phyloP scores from a whole-genome alignment of 2,888 invertebrate species.

The Empis stercorea region DNA sequence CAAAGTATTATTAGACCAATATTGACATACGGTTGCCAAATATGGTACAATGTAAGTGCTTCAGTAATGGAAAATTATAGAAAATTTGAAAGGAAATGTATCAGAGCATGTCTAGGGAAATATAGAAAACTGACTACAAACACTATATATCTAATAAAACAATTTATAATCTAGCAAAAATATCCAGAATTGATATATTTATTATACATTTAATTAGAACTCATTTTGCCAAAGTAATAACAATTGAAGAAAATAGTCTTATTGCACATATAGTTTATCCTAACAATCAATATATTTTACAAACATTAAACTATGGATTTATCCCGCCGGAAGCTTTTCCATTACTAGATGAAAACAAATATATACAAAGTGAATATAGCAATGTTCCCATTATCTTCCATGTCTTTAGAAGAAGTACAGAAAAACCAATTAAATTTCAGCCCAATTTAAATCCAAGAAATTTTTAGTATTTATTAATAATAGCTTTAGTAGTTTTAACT shows the following conservation, averaged over 20 bases:
- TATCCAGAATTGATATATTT: neutral
- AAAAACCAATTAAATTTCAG: too few relatives aligned
- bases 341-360: neutral
- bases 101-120: neutral
- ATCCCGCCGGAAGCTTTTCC: neutral
- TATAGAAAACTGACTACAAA: neutral
- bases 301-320: neutral
- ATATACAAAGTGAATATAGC: neutral
- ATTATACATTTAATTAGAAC: neutral
- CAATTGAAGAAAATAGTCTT: neutral
- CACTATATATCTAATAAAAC: neutral
- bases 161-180: neutral
- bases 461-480: too few relatives aligned
- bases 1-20: slow-evolving; percentile 3
- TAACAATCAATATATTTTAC: neutral
- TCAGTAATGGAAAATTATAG: neutral
- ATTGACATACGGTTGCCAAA: slow-evolving; percentile 1
- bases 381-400: too few relatives aligned
- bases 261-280: neutral
- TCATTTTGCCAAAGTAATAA: neutral
- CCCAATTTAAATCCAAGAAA: too few relatives aligned
- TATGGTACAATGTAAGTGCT: slow-evolving; percentile 5
- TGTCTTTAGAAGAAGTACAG: too few relatives aligned
- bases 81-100: slow-evolving; percentile 4
- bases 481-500: too few relatives aligned